Conservation (phyloP, 1,140 invertebrate species). For the Dendrolimus kikuchii region DNA sequence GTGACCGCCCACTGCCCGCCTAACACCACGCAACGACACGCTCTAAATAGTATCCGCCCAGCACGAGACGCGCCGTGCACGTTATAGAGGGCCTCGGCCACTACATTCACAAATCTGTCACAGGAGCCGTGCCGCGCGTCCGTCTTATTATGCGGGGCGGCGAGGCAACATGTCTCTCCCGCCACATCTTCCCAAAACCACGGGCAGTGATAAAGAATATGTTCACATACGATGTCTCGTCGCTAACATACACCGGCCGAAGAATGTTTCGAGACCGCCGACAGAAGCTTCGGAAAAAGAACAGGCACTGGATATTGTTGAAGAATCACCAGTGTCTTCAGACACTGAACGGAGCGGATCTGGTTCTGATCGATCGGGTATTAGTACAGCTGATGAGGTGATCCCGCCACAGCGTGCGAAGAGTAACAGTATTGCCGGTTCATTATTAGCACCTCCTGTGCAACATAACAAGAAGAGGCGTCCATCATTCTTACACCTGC, state of each 20-base stretch:
- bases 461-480: slow-evolving; percentile 42
- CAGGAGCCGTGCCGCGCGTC: slow-evolving; percentile 37
- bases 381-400: slow-evolving; percentile 20
- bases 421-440: slow-evolving; percentile 65
- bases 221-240: slow-evolving; percentile 63
- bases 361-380: slow-evolving; percentile 30
- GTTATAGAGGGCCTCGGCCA: slow-evolving; percentile 32
- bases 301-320: slow-evolving; percentile 34
- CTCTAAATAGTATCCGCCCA: slow-evolving; percentile 62
- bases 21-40: slow-evolving; percentile 30
- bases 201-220: slow-evolving; percentile 43
- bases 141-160: slow-evolving; percentile 45
- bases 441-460: slow-evolving; percentile 40
- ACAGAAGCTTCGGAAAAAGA: slow-evolving; percentile 15
- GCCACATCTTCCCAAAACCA: slow-evolving; percentile 32
- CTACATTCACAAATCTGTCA: slow-evolving; percentile 47
- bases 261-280: slow-evolving; percentile 64
- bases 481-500: slow-evolving; percentile 59
- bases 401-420: slow-evolving; percentile 39
- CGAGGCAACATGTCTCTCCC: slow-evolving; percentile 44
- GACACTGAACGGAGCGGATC: slow-evolving; percentile 41
- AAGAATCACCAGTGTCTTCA: slow-evolving; percentile 45
- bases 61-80: slow-evolving; percentile 36
- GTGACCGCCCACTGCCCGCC: slow-evolving; percentile 44
- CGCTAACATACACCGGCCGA: slow-evolving; percentile 63